Conservation (phyloP, 2,888 invertebrate genomes). For the Syritta pipiens region DNA sequence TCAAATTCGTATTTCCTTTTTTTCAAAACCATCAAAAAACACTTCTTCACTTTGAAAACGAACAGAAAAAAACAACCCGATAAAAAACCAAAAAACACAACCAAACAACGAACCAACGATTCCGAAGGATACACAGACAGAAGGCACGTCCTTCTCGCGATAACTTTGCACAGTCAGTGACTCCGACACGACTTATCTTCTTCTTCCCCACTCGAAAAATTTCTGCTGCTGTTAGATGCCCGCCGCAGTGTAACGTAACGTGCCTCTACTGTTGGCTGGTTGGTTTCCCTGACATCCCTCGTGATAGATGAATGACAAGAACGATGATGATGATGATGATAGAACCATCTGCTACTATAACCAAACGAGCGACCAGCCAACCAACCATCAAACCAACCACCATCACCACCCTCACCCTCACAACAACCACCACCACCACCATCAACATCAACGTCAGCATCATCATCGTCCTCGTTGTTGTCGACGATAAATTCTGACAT, state of each 20-base stretch:
- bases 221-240: slow-evolving; percentile 38
- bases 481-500: slow-evolving; percentile 62
- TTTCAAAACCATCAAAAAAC: no score
- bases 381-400: slow-evolving; percentile 40
- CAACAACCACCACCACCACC: slow-evolving; percentile 19
- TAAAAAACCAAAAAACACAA: no score
- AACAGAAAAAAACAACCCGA: neutral
- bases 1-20: no score
- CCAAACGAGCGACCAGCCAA: slow-evolving; percentile 41
- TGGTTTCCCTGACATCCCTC: slow-evolving; percentile 64
- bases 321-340: slow-evolving; percentile 62
- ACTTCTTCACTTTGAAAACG: no score
- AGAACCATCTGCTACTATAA: slow-evolving; percentile 60
- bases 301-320: slow-evolving; percentile 66
- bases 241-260: slow-evolving; percentile 1
- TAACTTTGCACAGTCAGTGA: slow-evolving; percentile 70
- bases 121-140: no score
- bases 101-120: no score
- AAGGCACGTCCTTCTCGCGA: slow-evolving; percentile 61
- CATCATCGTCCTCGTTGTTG: neutral
- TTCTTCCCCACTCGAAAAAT: slow-evolving; percentile 59
- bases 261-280: slow-evolving; percentile 62
- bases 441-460: neutral
- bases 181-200: slow-evolving; percentile 66
- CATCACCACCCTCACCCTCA: slow-evolving; percentile 21